These are phyloP conservation scores for Acronicta aceris DNA, from an alignment of 2,888 invertebrate genomes.

Conservation along the genomic window DNA sequence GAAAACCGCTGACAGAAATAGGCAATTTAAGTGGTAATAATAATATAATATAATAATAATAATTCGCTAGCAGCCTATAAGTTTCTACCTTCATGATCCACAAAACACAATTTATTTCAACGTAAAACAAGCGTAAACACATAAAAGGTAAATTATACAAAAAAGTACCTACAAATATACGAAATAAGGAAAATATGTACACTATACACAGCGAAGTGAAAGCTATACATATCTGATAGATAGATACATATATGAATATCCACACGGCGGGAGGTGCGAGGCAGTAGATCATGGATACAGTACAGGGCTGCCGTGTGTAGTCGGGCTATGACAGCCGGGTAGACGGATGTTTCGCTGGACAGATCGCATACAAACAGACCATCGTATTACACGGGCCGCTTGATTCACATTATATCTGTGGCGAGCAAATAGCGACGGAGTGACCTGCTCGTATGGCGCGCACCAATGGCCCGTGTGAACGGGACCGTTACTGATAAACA, in stretches of 20 bases:
- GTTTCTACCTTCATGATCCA: not conserved
- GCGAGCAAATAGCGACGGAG: constrained; percentile 5
- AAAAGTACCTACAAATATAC: constrained; percentile 7
- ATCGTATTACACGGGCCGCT: constrained; percentile 16
- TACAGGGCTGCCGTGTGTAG: not conserved
- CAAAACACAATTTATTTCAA: not conserved
- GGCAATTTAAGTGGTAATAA: constrained; percentile 4
- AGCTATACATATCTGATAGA: constrained; percentile 38
- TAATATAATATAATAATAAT: no score
- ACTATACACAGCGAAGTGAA: constrained; percentile 22
- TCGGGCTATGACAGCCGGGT: not conserved
- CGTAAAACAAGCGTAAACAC: not conserved
- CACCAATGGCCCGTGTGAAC: not conserved
- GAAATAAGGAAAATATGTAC: constrained; percentile 25
- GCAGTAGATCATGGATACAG: constrained; percentile 26
- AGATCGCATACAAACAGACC: constrained; percentile 19
- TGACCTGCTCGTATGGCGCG: constrained; percentile 5
- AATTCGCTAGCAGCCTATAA: not conserved
- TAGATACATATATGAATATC: constrained; percentile 21
- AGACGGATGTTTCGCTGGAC: not conserved
- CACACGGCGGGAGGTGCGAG: not conserved
- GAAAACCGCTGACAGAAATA: constrained; percentile 3
- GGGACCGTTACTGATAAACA: not conserved
- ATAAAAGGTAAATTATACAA: not conserved
- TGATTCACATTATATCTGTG: constrained; percentile 27